These are phyloP conservation scores for Poecilia wingei DNA, from an alignment of 2,797 vertebrate species.

Conservation along the genomic window DNA sequence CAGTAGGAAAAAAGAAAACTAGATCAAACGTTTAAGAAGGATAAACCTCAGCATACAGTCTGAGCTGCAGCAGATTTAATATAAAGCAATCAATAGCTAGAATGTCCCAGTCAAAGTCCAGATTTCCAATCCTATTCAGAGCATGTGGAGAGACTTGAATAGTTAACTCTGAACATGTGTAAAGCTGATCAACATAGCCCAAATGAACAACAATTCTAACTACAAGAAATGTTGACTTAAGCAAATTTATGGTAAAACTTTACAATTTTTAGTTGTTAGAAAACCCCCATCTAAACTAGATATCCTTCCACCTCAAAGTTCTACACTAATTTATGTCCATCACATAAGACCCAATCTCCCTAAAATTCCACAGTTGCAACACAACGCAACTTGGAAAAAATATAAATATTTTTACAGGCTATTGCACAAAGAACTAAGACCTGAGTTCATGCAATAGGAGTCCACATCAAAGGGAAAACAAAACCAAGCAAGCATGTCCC, in stretches of 20 bases:
- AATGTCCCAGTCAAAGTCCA: not conserved
- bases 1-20: not conserved
- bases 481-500: not conserved
- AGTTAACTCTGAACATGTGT: not conserved
- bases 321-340: not conserved
- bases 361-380: not conserved
- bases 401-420: not conserved
- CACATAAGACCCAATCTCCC: not conserved
- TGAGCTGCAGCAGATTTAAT: not conserved
- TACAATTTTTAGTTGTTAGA: not conserved
- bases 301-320: not conserved
- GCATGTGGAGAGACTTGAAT: not conserved
- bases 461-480: conserved; percentile 4
- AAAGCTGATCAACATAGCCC: not conserved
- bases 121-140: not conserved
- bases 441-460: not conserved
- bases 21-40: not conserved
- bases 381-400: not conserved
- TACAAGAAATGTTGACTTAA: not conserved
- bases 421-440: not conserved
- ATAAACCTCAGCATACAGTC: not conserved
- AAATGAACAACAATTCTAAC: not conserved
- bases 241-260: not conserved
- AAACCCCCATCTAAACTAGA: not conserved
- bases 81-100: not conserved